phyloP scores from a whole-genome alignment of 2,113 vertebrate genomes.

The Proteles cristata region DNA sequence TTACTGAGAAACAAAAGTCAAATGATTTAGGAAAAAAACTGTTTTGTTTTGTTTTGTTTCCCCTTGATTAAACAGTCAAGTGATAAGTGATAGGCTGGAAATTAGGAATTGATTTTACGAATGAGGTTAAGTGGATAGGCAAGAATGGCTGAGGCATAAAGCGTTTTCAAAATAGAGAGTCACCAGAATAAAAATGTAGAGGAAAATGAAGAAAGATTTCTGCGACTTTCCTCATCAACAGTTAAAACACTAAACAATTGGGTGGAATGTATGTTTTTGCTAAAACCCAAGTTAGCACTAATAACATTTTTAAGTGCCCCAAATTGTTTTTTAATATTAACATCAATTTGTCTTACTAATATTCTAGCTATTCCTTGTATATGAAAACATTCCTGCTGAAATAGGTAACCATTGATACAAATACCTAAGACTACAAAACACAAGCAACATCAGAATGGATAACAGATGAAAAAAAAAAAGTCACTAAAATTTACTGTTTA shows the following conservation, averaged over 20 bases:
- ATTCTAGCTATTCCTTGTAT: background rate
- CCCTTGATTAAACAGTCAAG: constrained; percentile 76
- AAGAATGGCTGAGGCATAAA: constrained; percentile 62
- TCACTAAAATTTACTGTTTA: background rate
- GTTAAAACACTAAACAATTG: constrained; percentile 45
- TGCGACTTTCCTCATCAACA: background rate
- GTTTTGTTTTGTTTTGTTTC: background rate
- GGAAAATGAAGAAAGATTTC: background rate
- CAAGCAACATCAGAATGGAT: background rate
- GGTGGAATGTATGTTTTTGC: background rate
- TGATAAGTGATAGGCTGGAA: constrained; percentile 70
- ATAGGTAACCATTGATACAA: background rate
- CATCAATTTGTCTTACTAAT: background rate
- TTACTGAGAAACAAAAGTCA: constrained; percentile 11
- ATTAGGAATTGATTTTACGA: constrained; percentile 81
- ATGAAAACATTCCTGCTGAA: background rate
- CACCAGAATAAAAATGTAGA: constrained; percentile 61
- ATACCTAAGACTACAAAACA: background rate
- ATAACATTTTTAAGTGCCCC: background rate
- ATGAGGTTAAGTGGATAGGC: constrained; percentile 65
- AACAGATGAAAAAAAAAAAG: background rate
- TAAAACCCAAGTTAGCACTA: constrained; percentile 49
- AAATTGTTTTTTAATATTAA: background rate
- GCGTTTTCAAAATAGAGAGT: constrained; percentile 61
- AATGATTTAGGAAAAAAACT: constrained; percentile 61